Conservation (phyloP, 2,113 vertebrate genomes). For the Sturnus vulgaris region DNA sequence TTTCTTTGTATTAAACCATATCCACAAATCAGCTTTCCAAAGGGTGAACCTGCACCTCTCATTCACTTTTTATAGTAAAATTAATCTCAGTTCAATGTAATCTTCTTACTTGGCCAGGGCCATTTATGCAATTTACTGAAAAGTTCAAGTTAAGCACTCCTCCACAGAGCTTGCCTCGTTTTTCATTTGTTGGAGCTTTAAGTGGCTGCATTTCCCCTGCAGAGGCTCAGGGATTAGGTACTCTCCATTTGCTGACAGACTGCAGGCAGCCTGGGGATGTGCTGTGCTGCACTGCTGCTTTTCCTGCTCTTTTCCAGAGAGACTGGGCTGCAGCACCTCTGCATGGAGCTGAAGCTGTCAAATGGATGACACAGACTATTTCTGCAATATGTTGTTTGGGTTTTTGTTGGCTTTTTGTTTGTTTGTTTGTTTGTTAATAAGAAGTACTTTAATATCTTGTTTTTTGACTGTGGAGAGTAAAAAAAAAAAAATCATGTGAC, state of each 20-base stretch:
- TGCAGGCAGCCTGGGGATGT: fast-evolving
- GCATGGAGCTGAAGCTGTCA: not conserved
- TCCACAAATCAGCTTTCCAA: not conserved
- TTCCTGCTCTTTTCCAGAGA: not conserved
- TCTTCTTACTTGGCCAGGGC: not conserved
- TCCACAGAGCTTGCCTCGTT: not conserved
- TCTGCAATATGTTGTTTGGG: not conserved
- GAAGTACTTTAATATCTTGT: not conserved
- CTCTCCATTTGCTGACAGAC: not conserved
- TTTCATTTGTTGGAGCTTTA: not conserved
- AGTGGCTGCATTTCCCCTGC: not conserved
- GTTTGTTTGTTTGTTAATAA: too few species aligned
- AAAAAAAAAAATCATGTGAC: not conserved
- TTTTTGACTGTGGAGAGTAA: not conserved
- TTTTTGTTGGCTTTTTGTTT: too few species aligned
- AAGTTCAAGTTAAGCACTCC: not conserved
- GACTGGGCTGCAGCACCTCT: not conserved
- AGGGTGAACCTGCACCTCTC: not conserved
- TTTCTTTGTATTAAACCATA: not conserved
- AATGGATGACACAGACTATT: not conserved
- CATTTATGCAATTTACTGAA: not conserved
- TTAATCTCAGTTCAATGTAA: not conserved
- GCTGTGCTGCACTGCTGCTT: not conserved
- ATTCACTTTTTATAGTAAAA: not conserved
- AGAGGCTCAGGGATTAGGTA: not conserved